Evolutionary conservation across 2,113 vertebrate species (phyloP), one percentile per base, ranked within the genome.

Genomic region (Grantiella picta): DNA sequence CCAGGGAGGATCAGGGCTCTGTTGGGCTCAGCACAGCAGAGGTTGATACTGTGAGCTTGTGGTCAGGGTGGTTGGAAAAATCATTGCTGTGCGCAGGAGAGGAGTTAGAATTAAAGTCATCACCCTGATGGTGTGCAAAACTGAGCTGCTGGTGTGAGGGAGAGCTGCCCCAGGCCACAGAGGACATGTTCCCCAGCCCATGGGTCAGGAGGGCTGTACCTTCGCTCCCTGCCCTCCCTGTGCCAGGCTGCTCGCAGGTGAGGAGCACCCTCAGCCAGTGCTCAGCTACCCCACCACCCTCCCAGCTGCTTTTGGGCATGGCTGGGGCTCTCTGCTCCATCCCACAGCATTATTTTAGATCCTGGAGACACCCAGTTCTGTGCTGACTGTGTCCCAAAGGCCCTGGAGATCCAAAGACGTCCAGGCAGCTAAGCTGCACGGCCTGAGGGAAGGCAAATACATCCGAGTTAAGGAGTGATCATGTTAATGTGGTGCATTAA

Each of bases 51-150:
- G 60, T 21, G 36, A 77, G 54, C 54, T 33, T 82, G 73, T 59
- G 66, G 75, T 33, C 57, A 44, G 90, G 15, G 84, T 77, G 86
- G 64, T 22, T 93, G 92, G 94, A 90, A 96, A 94, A 96, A 95
- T 92, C 91, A 75, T 93, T 94, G 94, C n/a, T 0, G 4, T 82
- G 82, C 4, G 5, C 57, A 49, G 76, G 75, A 72, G 40, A 79
- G 57, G 78, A 14, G 57, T 87, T 5, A 0, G 82, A 71, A 47
- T 61, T 90, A 12, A 78, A 92, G 45, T 38, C 82, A 73, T 77
- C 68, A 15, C 68, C 50, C 70, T 61, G 54, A 11, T 63, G 68
- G 53, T 65, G 64, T 83, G 84, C 76, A 45, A n/a, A 56, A 29
- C 73, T 25, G 66, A 88, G 73, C 73, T 76, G 70, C 63, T 92